These are phyloP conservation scores for Dendrocopos noguchii DNA, from an alignment of 2,113 vertebrate species.

Conservation along the genomic window DNA sequence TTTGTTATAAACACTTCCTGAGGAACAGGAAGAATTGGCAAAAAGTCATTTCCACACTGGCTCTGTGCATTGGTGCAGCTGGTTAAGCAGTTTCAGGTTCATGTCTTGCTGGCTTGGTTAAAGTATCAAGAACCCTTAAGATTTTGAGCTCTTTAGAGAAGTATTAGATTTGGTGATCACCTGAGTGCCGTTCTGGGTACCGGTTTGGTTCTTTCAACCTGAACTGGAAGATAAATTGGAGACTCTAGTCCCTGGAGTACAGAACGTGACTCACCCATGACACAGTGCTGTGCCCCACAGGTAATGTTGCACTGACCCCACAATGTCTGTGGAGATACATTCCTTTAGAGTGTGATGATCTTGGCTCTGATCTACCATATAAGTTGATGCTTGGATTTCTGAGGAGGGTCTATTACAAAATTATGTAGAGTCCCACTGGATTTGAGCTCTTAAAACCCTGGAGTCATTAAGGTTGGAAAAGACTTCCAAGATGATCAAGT, in stretches of 20 bases:
- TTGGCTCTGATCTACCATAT: accelerated
- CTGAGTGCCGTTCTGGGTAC: not conserved
- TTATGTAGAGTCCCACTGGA: not conserved
- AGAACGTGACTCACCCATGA: accelerated
- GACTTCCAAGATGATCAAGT: no score
- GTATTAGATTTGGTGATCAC: accelerated
- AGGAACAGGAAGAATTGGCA: not conserved
- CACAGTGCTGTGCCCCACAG: accelerated
- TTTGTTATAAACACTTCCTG: not conserved
- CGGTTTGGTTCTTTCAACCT: accelerated
- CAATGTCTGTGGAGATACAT: not conserved
- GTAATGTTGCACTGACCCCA: accelerated
- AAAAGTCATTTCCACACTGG: not conserved
- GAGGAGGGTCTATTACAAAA: accelerated
- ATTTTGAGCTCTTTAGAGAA: not conserved
- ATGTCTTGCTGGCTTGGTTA: not conserved
- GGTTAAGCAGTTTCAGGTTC: not conserved
- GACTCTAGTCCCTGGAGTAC: accelerated
- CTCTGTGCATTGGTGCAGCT: not conserved
- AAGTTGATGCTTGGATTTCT: accelerated
- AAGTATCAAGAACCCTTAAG: accelerated
- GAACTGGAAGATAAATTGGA: not conserved
- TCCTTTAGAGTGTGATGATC: accelerated
- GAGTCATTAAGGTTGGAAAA: no score
- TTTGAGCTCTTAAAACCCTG: not conserved